Conservation (phyloP, 2,888 invertebrate genomes). For the Cyaniris semiargus region DNA sequence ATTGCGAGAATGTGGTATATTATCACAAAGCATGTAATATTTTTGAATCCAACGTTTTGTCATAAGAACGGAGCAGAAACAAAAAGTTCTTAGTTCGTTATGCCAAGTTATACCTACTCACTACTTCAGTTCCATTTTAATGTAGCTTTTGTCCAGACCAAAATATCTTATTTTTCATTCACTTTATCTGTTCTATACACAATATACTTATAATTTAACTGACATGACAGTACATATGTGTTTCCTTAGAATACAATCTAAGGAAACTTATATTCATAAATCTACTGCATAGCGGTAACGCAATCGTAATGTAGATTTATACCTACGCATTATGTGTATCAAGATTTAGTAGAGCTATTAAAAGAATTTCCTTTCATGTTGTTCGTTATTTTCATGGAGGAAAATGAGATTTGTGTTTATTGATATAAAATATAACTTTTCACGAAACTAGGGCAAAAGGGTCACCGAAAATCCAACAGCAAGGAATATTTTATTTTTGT, state of each 20-base stretch:
- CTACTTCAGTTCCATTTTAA: too few relatives aligned
- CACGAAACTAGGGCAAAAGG: slow-evolving; percentile 22
- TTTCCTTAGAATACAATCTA: too few relatives aligned
- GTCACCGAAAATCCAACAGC: slow-evolving; percentile 18
- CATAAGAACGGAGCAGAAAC: too few relatives aligned
- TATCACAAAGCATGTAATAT: too few relatives aligned
- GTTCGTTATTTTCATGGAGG: slow-evolving; percentile 7
- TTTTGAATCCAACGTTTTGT: too few relatives aligned
- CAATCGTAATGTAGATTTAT: not conserved
- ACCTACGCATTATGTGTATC: not conserved
- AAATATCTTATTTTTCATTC: not conserved
- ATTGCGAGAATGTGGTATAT: too few relatives aligned
- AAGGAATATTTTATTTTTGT: slow-evolving; percentile 10
- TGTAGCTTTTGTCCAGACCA: not conserved
- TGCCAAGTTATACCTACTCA: not conserved
- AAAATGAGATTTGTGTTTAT: slow-evolving; percentile 22
- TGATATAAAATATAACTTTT: slow-evolving; percentile 26
- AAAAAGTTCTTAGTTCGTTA: not conserved
- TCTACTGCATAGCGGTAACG: not conserved
- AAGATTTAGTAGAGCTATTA: slow-evolving; percentile 19
- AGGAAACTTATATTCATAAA: not conserved
- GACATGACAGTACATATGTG: not conserved
- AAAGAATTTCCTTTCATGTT: slow-evolving; percentile 3
- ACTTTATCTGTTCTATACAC: too few relatives aligned
- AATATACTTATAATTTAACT: not conserved